phyloP scores from a whole-genome alignment of 2,888 invertebrate species.

The Deladenus siricidicola region DNA sequence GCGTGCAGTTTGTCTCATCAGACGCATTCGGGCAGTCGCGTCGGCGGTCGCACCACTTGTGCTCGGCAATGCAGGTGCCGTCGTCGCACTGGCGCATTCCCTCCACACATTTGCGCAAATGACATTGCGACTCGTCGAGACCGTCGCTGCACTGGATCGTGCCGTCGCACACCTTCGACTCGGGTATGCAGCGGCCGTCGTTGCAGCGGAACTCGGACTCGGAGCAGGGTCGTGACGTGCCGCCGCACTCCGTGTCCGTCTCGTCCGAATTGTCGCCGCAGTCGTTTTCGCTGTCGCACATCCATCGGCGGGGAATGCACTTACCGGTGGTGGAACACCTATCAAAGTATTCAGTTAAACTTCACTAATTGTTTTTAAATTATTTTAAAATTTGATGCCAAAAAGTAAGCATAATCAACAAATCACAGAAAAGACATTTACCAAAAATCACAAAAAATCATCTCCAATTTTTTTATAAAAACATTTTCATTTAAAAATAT shows the following conservation, averaged over 20 bases:
- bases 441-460: too few relatives aligned
- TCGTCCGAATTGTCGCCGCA: conserved; percentile 74
- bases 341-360: too few relatives aligned
- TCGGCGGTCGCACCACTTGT: conserved; percentile 50
- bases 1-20: conserved; percentile 45
- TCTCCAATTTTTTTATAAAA: too few relatives aligned
- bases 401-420: not conserved
- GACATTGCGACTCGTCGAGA: conserved; percentile 64
- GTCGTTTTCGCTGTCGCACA: conserved; percentile 64
- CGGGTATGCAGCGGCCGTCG: conserved; percentile 82
- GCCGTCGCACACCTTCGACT: conserved; percentile 88
- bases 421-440: too few relatives aligned
- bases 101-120: conserved; percentile 37
- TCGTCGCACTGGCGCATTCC: conserved; percentile 50
- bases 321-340: conserved; percentile 60
- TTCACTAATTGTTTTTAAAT: too few relatives aligned
- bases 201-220: conserved; percentile 54
- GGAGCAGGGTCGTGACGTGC: conserved; percentile 61
- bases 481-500: too few relatives aligned
- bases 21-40: conserved; percentile 50
- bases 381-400: too few relatives aligned
- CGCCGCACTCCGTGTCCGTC: conserved; percentile 65
- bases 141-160: conserved; percentile 94
- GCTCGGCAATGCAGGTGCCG: conserved; percentile 50
- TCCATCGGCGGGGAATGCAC: conserved; percentile 78